Percentiles rank a stretch among this genome's conserved stretches.
phyloP scores from a whole-genome alignment of 2,113 vertebrate species.

The Rhea americana region DNA sequence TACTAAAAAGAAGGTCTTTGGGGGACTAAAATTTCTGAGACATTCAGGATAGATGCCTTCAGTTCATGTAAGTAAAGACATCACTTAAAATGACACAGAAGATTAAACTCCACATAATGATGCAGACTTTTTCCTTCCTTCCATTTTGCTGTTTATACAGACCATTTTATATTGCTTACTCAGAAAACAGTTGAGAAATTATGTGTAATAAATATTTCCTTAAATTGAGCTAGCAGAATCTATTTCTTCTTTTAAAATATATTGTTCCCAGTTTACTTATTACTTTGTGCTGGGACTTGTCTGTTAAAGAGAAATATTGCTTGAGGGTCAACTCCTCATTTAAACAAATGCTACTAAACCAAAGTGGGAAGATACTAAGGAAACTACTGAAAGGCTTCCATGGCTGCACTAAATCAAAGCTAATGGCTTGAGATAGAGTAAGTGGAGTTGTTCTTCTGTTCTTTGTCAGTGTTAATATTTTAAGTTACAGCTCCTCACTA shows the following conservation, averaged over 20 bases:
- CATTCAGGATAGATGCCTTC: background rate
- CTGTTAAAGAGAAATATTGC: slow-evolving; percentile 73
- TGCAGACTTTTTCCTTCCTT: slow-evolving; percentile 14
- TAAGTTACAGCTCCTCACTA: slow-evolving; percentile 57
- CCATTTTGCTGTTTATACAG: slow-evolving; percentile 27
- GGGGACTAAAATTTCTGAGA: slow-evolving; percentile 9
- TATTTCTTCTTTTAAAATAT: slow-evolving; percentile 65
- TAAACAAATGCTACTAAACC: slow-evolving; percentile 73
- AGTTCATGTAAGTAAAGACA: slow-evolving; percentile 32
- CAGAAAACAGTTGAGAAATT: slow-evolving; percentile 68
- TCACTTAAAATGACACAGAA: slow-evolving; percentile 8
- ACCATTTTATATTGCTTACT: slow-evolving; percentile 55
- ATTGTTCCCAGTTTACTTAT: slow-evolving; percentile 69
- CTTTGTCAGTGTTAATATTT: slow-evolving; percentile 75
- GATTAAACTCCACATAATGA: slow-evolving; percentile 44
- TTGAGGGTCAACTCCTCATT: slow-evolving; percentile 71
- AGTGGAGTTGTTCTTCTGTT: slow-evolving; percentile 69
- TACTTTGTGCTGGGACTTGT: slow-evolving; percentile 58
- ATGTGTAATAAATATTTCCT: slow-evolving; percentile 65
- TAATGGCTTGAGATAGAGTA: slow-evolving; percentile 69
- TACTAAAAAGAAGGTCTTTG: background rate
- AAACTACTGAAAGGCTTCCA: slow-evolving; percentile 63
- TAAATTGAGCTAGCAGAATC: slow-evolving; percentile 63
- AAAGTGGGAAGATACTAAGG: slow-evolving; percentile 65
- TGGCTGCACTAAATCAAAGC: slow-evolving; percentile 72